phyloP scores from a whole-genome alignment of 2,113 vertebrate genomes.

The Spea multiplicata region DNA sequence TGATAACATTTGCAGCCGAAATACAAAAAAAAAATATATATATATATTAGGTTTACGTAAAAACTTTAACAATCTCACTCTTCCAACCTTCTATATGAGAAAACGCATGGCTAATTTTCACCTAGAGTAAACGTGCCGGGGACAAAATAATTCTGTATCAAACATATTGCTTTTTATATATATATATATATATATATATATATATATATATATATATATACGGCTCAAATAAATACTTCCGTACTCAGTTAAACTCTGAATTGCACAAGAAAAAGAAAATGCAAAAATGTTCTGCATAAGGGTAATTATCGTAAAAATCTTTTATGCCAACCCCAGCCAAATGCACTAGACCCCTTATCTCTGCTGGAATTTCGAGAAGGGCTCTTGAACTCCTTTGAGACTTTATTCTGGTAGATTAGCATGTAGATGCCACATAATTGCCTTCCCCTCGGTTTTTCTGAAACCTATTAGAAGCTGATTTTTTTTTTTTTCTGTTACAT shows the following conservation, averaged over 20 bases:
- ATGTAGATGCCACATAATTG: conserved; percentile 91
- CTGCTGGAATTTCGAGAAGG: conserved; percentile 87
- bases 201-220: conserved; percentile 58
- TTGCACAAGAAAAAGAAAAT: conserved; percentile 59
- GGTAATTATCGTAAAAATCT: conserved; percentile 77
- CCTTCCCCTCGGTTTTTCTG: conserved; percentile 82
- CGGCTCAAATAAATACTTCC: conserved; percentile 16
- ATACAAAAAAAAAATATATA: too few species aligned
- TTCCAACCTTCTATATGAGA: too few species aligned
- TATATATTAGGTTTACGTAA: too few species aligned
- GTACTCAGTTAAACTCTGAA: conserved; percentile 53
- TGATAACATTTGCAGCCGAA: too few species aligned
- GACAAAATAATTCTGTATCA: conserved; percentile 57
- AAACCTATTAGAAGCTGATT: conserved; percentile 86
- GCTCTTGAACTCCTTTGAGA: conserved; percentile 83
- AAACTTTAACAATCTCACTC: too few species aligned
- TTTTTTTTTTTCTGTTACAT: conserved; percentile 68
- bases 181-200: conserved; percentile 60
- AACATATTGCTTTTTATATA: conserved; percentile 69
- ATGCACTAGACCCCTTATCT: conserved; percentile 77
- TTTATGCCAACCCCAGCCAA: conserved; percentile 63
- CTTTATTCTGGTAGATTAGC: conserved; percentile 87
- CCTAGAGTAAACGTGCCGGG: conserved; percentile 56
- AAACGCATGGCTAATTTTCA: conserved; percentile 28
- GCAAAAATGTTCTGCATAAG: conserved; percentile 67